These are phyloP conservation scores for Leptothorax acervorum DNA, from an alignment of 2,888 invertebrate species.

Conservation along the genomic window DNA sequence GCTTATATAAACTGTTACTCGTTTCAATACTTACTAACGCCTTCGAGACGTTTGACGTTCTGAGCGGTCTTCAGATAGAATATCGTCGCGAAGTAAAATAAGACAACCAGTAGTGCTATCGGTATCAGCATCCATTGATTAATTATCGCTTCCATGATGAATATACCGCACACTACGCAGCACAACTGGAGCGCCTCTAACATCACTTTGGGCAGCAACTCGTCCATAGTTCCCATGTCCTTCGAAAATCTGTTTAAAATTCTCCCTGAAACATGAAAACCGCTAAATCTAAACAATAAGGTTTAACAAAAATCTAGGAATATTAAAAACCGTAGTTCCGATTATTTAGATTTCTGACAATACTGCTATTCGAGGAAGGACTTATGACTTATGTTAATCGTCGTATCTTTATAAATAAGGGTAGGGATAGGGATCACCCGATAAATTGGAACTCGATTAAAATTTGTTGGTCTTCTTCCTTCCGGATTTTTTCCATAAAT, in stretches of 20 bases:
- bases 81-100: slow-evolving; percentile 88
- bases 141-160: slow-evolving; percentile 86
- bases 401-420: background rate
- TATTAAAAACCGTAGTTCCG: background rate
- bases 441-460: background rate
- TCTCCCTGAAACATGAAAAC: slow-evolving; percentile 81
- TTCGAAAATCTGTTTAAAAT: slow-evolving; percentile 93
- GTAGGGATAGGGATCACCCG: background rate
- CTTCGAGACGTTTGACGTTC: slow-evolving; percentile 89
- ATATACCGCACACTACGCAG: slow-evolving; percentile 85
- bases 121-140: slow-evolving; percentile 90
- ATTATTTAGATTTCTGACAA: background rate
- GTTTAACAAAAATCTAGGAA: background rate
- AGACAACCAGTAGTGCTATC: slow-evolving; percentile 87
- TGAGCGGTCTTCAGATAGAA: slow-evolving; percentile 91
- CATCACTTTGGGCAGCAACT: slow-evolving; percentile 86
- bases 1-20: background rate
- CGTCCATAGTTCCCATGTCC: slow-evolving; percentile 90
- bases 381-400: too few species aligned
- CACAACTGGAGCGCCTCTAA: slow-evolving; percentile 87
- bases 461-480: background rate
- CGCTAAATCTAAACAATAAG: background rate
- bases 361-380: background rate
- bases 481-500: background rate
- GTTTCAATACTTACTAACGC: slow-evolving; percentile 84